Conservation (phyloP, 2,888 invertebrate genomes). For the Hypena proboscidalis region DNA sequence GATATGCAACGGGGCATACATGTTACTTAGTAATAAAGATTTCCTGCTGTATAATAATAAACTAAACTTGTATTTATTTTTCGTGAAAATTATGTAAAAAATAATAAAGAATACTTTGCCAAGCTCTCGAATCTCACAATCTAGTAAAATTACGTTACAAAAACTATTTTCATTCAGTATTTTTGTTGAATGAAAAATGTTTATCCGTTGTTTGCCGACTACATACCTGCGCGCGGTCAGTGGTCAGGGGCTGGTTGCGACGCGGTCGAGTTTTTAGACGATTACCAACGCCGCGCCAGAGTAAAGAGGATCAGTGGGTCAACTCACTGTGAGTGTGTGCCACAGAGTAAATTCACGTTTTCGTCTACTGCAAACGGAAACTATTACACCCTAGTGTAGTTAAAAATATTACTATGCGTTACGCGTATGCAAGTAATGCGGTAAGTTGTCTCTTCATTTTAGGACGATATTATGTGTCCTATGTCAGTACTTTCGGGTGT, state of each 20-base stretch:
- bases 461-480: too few species aligned
- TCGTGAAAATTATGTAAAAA: too few species aligned
- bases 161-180: slow-evolving; percentile 12
- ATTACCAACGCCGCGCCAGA: slow-evolving; percentile 50
- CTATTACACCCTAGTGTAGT: background rate
- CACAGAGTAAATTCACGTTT: slow-evolving; percentile 17
- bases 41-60: background rate
- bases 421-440: too few species aligned
- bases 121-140: too few species aligned
- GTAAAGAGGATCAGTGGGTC: slow-evolving; percentile 53
- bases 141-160: background rate
- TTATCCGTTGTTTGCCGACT: slow-evolving; percentile 28
- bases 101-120: too few species aligned
- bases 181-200: slow-evolving; percentile 12
- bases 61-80: too few species aligned
- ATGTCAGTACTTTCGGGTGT: too few species aligned
- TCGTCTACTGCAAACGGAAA: background rate
- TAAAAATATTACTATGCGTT: too few species aligned
- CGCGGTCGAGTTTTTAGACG: slow-evolving; percentile 62
- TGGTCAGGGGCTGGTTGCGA: slow-evolving; percentile 54
- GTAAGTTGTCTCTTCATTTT: too few species aligned
- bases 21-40: too few species aligned
- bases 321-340: slow-evolving; percentile 21
- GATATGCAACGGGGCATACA: too few species aligned
- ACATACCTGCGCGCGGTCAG: slow-evolving; percentile 46